A percentile compares a stretch with the other conserved stretches of the same genome.
Evolutionary conservation across 2,113 vertebrate species (phyloP).

Genomic region (Malurus cyaneus): DNA sequence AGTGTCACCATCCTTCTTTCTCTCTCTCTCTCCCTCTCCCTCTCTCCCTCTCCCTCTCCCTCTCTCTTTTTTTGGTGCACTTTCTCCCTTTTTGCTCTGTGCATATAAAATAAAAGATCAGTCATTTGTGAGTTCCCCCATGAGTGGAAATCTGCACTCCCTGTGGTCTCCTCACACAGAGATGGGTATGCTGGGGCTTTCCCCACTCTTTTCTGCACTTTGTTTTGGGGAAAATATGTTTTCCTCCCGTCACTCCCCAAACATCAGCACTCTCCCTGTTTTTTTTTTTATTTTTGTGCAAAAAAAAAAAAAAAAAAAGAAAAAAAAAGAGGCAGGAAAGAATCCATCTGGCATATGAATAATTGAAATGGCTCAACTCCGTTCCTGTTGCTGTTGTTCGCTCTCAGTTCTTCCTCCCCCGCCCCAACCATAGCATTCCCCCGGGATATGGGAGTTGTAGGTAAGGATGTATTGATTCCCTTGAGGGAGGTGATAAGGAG

Average conservation of each 20-base stretch:
- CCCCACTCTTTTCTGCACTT: slow-evolving; percentile 44
- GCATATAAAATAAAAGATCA: neutral
- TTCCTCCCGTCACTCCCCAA: slow-evolving; percentile 49
- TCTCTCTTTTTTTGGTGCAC: neutral
- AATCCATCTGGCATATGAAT: slow-evolving; percentile 99
- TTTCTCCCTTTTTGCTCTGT: neutral
- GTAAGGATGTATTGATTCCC: slow-evolving; percentile 60
- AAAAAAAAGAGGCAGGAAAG: slow-evolving; percentile 85
- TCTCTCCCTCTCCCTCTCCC: neutral
- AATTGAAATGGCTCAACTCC: slow-evolving; percentile 99
- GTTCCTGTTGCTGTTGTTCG: slow-evolving; percentile 98
- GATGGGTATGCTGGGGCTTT: slow-evolving; percentile 52
- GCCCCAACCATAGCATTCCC: slow-evolving; percentile 67
- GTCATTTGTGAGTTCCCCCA: neutral
- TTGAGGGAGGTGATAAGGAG: neutral
- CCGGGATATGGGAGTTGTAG: slow-evolving; percentile 72
- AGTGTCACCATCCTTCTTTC: slow-evolving; percentile 12
- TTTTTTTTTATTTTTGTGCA: slow-evolving; percentile 64
- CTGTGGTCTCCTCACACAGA: neutral
- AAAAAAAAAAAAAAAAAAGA: neutral
- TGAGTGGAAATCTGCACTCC: neutral
- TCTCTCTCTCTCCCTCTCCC: neutral
- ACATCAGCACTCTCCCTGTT: slow-evolving; percentile 27
- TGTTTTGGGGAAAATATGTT: slow-evolving; percentile 74
- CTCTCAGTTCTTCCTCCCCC: slow-evolving; percentile 78